Percentiles rank a stretch among this genome's conserved stretches.
These are phyloP conservation scores for Palaemon carinicauda DNA, from an alignment of 1,140 invertebrate genomes.

Conservation along the genomic window DNA sequence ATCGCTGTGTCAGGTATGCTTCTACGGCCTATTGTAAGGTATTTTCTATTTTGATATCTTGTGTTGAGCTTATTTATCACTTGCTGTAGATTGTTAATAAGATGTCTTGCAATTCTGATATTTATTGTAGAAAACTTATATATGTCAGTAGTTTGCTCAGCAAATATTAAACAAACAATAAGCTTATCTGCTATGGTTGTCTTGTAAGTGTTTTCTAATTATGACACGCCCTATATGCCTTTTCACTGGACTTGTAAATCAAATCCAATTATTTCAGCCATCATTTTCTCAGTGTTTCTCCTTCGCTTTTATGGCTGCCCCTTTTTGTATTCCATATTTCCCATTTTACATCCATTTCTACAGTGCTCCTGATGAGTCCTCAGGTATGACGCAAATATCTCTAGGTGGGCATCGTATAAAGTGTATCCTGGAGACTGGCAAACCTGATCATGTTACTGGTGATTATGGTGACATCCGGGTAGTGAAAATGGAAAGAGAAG, in stretches of 20 bases:
- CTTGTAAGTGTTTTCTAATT: too few relatives aligned
- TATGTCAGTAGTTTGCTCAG: too few relatives aligned
- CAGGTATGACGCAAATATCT: constrained; percentile 27
- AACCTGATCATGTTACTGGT: constrained; percentile 56
- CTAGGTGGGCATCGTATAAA: constrained; percentile 53
- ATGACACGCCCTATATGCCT: too few relatives aligned
- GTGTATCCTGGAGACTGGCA: constrained; percentile 58
- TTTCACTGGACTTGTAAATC: too few relatives aligned
- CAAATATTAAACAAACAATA: too few relatives aligned
- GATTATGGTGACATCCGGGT: constrained; percentile 58
- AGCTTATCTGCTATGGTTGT: too few relatives aligned
- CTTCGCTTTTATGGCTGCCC: background rate
- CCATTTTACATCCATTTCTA: background rate
- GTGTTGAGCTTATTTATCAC: background rate
- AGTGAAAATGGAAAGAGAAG: constrained; percentile 58
- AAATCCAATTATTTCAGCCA: background rate
- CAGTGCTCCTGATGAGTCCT: constrained; percentile 33
- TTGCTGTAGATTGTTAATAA: constrained; percentile 5
- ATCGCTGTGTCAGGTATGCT: constrained; percentile 34
- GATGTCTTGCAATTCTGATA: too few relatives aligned
- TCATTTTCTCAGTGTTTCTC: background rate
- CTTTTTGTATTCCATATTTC: background rate
- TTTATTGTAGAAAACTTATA: too few relatives aligned
- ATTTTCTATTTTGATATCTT: background rate
- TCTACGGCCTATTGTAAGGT: background rate